A percentile compares a stretch with the other conserved stretches of the same genome.
Conservation (phyloP, 2,888 invertebrate species). For the Colletes collaris region DNA sequence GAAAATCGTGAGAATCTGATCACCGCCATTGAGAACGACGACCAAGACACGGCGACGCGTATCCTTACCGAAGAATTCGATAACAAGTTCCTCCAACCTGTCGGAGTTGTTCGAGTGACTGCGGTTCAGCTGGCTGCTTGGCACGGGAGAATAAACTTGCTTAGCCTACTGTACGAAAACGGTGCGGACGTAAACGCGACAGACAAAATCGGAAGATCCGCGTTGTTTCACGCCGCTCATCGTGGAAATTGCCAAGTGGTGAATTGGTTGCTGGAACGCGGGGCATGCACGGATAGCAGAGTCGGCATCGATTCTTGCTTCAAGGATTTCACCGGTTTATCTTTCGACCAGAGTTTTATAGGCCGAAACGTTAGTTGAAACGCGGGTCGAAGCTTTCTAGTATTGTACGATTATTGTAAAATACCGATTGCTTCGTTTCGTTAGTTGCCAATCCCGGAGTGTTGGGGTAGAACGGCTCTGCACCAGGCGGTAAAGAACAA, state of each 20-base stretch:
- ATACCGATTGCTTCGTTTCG: constrained; percentile 22
- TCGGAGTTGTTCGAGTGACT: constrained; percentile 60
- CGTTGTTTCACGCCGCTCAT: constrained; percentile 78
- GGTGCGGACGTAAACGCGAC: constrained; percentile 64
- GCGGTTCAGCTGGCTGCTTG: constrained; percentile 69
- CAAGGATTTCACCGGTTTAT: not conserved
- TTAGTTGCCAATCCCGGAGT: constrained; percentile 78
- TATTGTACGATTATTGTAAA: not conserved
- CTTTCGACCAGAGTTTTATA: not conserved
- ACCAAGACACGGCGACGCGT: constrained; percentile 35
- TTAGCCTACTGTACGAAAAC: constrained; percentile 46
- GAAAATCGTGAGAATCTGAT: constrained; percentile 43
- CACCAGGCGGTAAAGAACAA: constrained; percentile 82
- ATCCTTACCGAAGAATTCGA: constrained; percentile 49
- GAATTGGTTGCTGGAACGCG: constrained; percentile 65
- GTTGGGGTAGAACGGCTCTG: constrained; percentile 80
- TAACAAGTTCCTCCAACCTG: constrained; percentile 40
- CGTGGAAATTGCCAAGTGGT: constrained; percentile 72
- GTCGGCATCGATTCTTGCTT: constrained; percentile 39
- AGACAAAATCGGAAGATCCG: constrained; percentile 78
- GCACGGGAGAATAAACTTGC: constrained; percentile 60
- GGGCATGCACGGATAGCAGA: constrained; percentile 56
- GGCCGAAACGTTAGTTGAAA: constrained; percentile 51
- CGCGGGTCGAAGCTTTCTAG: no score
- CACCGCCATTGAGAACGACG: constrained; percentile 54